A percentile compares a stretch with the other conserved stretches of the same genome.
These are phyloP conservation scores for Drosophila erecta DNA, from an alignment of 1,140 invertebrate species.

Conservation along the genomic window DNA sequence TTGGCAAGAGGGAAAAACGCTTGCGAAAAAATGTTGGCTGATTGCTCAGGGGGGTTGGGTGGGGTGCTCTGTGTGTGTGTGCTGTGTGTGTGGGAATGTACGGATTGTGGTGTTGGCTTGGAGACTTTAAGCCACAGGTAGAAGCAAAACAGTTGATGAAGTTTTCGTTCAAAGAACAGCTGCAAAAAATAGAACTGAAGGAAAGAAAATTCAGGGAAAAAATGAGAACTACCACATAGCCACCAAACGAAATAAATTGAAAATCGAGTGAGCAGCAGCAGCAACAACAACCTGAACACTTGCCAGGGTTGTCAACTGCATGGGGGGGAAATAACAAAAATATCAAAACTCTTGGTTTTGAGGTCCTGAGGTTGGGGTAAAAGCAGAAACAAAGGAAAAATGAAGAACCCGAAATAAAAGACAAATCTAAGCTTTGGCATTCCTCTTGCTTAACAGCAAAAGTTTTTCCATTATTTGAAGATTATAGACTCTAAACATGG, in stretches of 20 bases:
- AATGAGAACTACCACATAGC: conserved; percentile 28
- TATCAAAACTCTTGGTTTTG: conserved; percentile 34
- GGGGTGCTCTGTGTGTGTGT: not conserved
- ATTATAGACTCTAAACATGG: conserved; percentile 83
- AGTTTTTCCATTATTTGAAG: conserved; percentile 84
- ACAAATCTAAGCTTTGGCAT: conserved; percentile 80
- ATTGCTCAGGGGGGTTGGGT: conserved; percentile 43
- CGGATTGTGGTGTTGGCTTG: conserved; percentile 33
- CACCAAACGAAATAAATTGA: conserved; percentile 76
- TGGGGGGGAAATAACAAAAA: conserved; percentile 27
- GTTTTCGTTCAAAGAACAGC: conserved; percentile 67
- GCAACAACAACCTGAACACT: conserved; percentile 50
- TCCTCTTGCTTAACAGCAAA: conserved; percentile 82
- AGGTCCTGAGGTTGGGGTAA: conserved; percentile 1
- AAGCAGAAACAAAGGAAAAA: conserved; percentile 29
- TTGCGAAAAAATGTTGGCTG: conserved; percentile 54
- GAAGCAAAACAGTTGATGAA: conserved; percentile 78
- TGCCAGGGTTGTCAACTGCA: conserved; percentile 70
- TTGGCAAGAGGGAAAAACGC: conserved; percentile 26
- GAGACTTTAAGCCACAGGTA: conserved; percentile 80
- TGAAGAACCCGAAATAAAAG: conserved; percentile 42
- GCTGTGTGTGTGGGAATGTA: conserved; percentile 1
- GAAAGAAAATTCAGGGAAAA: conserved; percentile 33
- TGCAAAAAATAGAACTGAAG: conserved; percentile 34
- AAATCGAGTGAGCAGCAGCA: conserved; percentile 72